Evolutionary conservation across 2,113 vertebrate species (phyloP).

Genomic region (Phalacrocorax carbo): DNA sequence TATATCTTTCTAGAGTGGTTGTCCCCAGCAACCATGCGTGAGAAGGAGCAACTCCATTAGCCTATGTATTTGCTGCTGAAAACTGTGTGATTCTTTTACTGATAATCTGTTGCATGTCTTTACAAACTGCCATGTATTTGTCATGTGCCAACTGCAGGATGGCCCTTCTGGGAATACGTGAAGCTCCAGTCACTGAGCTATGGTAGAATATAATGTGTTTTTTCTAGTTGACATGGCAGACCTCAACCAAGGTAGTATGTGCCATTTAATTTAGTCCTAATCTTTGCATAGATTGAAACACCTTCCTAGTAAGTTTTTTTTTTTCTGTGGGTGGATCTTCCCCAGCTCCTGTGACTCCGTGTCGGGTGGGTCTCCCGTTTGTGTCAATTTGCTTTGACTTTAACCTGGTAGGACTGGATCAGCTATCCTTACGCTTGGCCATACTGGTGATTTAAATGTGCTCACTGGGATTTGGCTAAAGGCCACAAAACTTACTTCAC

Average conservation of each 20-base stretch:
- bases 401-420: background rate
- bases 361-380: background rate
- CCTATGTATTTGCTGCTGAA: background rate
- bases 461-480: background rate
- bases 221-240: background rate
- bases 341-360: background rate
- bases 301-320: background rate
- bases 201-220: background rate
- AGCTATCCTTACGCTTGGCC: background rate
- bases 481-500: background rate
- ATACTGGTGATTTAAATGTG: background rate
- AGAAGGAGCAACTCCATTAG: background rate
- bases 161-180: background rate
- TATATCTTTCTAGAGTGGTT: background rate
- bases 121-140: background rate
- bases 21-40: background rate
- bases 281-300: background rate
- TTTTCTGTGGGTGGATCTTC: background rate
- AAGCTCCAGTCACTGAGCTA: background rate
- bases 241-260: background rate
- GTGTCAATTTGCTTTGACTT: background rate
- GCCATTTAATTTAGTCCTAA: background rate
- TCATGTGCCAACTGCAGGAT: background rate
- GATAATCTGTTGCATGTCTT: background rate
- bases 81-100: background rate